Conservation (phyloP, 2,888 invertebrate genomes). For the Diabrotica balteata region DNA sequence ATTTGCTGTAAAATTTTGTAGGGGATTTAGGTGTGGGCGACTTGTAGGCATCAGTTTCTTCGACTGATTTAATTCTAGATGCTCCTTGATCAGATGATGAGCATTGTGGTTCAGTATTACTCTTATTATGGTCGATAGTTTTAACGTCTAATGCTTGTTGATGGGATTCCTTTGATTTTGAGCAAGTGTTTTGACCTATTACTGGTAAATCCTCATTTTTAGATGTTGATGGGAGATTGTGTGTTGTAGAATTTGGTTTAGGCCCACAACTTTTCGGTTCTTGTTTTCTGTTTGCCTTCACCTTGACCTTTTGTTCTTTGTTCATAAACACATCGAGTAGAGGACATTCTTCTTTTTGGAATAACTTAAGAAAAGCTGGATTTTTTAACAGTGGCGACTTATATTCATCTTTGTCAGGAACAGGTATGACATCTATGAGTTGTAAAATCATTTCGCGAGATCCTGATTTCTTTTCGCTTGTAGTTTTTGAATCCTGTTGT, state of each 20-base stretch:
- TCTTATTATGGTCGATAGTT: background rate
- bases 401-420: background rate
- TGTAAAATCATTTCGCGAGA: constrained; percentile 9
- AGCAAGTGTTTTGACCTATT: background rate
- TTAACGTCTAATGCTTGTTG: background rate
- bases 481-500: background rate
- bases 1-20: background rate
- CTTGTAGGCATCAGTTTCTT: too few species aligned
- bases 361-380: constrained; percentile 6
- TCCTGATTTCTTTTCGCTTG: background rate
- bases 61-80: background rate
- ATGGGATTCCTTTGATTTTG: background rate
- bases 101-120: background rate
- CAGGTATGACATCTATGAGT: constrained; percentile 1
- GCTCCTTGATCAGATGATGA: background rate
- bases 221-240: background rate
- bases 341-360: constrained; percentile 6
- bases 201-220: constrained; percentile 5
- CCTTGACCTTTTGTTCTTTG: background rate
- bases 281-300: background rate
- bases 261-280: constrained; percentile 4
- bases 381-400: constrained; percentile 1
- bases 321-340: background rate
- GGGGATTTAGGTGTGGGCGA: background rate
- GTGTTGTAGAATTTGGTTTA: background rate